Evolutionary conservation across 2,888 invertebrate species (phyloP).

Genomic region (Eristalinus aeneus): DNA sequence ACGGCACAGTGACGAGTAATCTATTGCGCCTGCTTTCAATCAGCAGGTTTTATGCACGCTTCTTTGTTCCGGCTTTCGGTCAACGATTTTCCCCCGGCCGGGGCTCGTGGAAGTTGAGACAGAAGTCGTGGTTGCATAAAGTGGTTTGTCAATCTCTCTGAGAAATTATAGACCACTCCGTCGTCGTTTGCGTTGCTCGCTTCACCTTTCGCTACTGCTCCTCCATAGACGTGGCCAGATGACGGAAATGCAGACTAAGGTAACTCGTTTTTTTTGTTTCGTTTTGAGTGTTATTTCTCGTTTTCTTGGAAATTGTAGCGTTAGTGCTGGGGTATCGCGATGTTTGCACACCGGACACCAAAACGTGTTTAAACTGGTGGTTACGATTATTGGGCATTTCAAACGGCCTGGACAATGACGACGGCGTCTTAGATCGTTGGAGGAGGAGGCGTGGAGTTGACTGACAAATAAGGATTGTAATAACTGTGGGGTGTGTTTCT

Average conservation of each 20-base stretch:
- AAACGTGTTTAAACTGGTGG: background rate
- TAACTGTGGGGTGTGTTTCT: background rate
- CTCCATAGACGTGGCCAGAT: background rate
- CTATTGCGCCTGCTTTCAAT: conserved; percentile 46
- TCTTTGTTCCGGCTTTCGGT: conserved; percentile 22
- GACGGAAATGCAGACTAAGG: conserved; percentile 5
- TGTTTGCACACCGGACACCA: background rate
- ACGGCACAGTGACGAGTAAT: conserved; percentile 14
- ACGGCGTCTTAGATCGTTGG: background rate
- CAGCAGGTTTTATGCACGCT: conserved; percentile 10
- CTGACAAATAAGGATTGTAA: background rate
- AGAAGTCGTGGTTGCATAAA: background rate
- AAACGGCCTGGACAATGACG: background rate
- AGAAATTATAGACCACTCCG: background rate
- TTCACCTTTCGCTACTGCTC: background rate
- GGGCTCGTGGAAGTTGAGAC: background rate
- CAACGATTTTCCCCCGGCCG: background rate
- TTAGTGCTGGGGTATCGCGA: no score
- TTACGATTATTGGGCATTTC: background rate
- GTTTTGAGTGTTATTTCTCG: background rate
- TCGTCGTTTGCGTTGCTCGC: background rate
- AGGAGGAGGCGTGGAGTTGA: background rate
- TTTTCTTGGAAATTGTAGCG: background rate
- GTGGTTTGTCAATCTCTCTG: background rate
- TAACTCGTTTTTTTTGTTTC: background rate